Evolutionary conservation across 2,888 invertebrate genomes (phyloP).

Genomic region (Sinhomidia bicolor): DNA sequence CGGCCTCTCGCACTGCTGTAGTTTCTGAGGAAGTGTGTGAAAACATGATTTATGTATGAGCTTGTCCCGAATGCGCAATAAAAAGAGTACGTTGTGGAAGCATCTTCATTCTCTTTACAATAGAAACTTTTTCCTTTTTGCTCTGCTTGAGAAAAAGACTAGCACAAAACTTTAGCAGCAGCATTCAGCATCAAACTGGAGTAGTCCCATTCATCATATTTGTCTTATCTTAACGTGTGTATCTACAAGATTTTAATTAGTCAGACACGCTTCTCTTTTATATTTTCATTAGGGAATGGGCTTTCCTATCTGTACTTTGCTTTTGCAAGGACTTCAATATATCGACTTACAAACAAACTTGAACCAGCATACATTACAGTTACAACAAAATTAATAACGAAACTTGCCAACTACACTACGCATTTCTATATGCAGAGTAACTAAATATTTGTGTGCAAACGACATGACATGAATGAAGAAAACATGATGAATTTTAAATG

Average conservation of each 20-base stretch:
- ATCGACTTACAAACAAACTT: background rate
- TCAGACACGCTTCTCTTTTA: slow-evolving; percentile 46
- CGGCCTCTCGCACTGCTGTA: background rate
- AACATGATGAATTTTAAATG: background rate
- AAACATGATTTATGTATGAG: slow-evolving; percentile 18
- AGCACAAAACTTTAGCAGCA: too few species aligned
- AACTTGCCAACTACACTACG: background rate
- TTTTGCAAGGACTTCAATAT: background rate
- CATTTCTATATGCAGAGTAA: background rate
- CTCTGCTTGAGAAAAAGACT: background rate
- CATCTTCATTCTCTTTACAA: background rate
- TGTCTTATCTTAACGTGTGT: slow-evolving; percentile 24
- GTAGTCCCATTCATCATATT: slow-evolving; percentile 57
- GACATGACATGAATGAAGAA: background rate
- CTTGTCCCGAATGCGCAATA: background rate
- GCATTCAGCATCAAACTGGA: slow-evolving; percentile 33
- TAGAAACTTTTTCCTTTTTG: background rate
- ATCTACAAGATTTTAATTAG: slow-evolving; percentile 63
- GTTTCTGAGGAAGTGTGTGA: background rate
- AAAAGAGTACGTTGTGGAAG: background rate
- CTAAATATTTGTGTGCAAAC: background rate
- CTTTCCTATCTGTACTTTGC: background rate
- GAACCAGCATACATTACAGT: background rate
- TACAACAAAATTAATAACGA: background rate
- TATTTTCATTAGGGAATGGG: background rate